A percentile compares a stretch with the other conserved stretches of the same genome.
phyloP scores from a whole-genome alignment of 2,797 vertebrate species.

The Gobio occitaniae region DNA sequence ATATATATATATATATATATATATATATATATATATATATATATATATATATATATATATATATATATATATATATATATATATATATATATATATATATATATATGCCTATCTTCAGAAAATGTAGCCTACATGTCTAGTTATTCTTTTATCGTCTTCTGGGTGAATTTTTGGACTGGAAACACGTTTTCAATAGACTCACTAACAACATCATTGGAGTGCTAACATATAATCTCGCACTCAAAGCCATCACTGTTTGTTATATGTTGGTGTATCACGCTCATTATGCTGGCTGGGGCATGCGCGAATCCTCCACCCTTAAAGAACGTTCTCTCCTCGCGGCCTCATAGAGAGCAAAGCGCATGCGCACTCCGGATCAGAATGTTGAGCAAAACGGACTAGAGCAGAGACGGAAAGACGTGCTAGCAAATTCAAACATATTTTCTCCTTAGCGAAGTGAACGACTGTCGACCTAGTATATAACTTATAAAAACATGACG shows the following conservation, averaged over 20 bases:
- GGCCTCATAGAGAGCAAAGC: constrained; percentile 38
- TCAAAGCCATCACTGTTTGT: neutral
- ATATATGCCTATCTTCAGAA: too few relatives aligned
- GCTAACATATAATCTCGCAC: neutral
- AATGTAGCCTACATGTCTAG: neutral
- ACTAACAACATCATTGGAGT: neutral
- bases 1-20: too few relatives aligned
- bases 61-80: too few relatives aligned
- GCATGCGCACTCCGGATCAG: constrained; percentile 61
- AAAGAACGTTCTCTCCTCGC: constrained; percentile 42
- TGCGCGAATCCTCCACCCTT: constrained; percentile 43
- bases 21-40: too few relatives aligned
- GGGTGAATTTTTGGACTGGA: neutral
- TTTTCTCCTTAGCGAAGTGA: constrained; percentile 56
- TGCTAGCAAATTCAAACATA: constrained; percentile 53
- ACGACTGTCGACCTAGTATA: constrained; percentile 36
- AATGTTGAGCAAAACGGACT: constrained; percentile 66
- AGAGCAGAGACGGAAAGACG: constrained; percentile 52
- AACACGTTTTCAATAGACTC: neutral
- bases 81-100: neutral
- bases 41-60: too few relatives aligned
- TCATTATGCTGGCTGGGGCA: neutral
- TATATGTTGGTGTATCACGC: neutral
- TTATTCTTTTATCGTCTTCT: neutral
- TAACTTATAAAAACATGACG: constrained; percentile 82